Conservation (phyloP, 1,140 invertebrate species). For the Ylistrum balloti region DNA sequence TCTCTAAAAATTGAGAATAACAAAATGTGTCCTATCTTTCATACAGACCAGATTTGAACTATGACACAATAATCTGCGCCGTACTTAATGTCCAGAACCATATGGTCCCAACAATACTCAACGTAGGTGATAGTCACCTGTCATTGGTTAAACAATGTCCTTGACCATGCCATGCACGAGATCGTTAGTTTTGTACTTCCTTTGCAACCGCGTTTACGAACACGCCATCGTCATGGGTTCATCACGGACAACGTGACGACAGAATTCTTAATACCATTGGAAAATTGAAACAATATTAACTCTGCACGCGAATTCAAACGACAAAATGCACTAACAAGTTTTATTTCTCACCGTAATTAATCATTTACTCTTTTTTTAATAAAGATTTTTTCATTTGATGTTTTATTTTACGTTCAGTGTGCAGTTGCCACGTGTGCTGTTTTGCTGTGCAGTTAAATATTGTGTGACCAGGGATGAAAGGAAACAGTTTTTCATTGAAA, state of each 20-base stretch:
- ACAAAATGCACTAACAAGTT: neutral
- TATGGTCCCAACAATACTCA: neutral
- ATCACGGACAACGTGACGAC: neutral
- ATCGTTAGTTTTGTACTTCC: too few relatives aligned
- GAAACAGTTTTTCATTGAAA: neutral
- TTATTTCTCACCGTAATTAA: conserved; percentile 22
- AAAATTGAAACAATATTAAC: conserved; percentile 1
- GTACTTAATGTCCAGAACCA: neutral
- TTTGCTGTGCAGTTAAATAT: neutral
- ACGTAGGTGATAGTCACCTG: neutral
- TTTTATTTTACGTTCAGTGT: neutral
- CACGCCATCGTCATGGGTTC: neutral
- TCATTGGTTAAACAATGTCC: neutral
- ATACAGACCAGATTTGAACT: too few relatives aligned
- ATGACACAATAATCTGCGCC: too few relatives aligned
- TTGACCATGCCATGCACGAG: neutral
- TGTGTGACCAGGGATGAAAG: neutral
- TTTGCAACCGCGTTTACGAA: neutral
- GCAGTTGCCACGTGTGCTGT: neutral
- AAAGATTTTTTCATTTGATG: neutral
- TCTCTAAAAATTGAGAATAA: too few relatives aligned
- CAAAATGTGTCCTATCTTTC: too few relatives aligned
- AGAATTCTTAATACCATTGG: neutral
- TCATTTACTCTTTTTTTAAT: neutral
- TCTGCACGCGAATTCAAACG: neutral